Evolutionary conservation across 2,113 vertebrate species (phyloP).

Genomic region (Rhinoptilus africanus): DNA sequence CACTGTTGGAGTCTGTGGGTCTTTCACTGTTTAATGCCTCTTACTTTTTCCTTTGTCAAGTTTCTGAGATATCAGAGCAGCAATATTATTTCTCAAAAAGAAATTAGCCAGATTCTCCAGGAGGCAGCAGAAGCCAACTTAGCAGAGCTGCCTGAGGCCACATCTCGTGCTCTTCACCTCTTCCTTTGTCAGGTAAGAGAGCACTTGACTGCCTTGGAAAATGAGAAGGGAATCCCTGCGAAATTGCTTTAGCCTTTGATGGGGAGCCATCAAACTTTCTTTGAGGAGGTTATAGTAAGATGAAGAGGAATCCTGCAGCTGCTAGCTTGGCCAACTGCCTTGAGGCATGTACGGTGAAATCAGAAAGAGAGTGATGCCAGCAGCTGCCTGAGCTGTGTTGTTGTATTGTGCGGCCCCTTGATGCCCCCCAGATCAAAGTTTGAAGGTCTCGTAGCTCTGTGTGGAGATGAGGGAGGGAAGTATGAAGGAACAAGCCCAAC

Average conservation of each 20-base stretch:
- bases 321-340: neutral
- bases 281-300: neutral
- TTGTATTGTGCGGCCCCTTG: neutral
- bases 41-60: conserved; percentile 64
- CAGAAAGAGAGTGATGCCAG: neutral
- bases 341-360: neutral
- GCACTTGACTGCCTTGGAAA: neutral
- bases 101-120: conserved; percentile 79
- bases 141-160: conserved; percentile 73
- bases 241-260: neutral
- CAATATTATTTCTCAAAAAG: conserved; percentile 72
- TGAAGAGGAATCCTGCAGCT: neutral
- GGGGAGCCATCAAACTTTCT: neutral
- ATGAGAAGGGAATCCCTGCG: neutral
- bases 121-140: conserved; percentile 73
- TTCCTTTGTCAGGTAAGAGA: conserved; percentile 84
- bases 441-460: neutral
- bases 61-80: conserved; percentile 78
- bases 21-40: neutral
- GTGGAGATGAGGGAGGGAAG: neutral
- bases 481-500: neutral
- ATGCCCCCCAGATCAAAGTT: neutral
- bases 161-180: conserved; percentile 72
- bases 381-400: neutral
- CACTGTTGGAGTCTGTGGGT: neutral